Evolutionary conservation across 2,888 invertebrate species (phyloP).

Genomic region (Ophion slaviceki): DNA sequence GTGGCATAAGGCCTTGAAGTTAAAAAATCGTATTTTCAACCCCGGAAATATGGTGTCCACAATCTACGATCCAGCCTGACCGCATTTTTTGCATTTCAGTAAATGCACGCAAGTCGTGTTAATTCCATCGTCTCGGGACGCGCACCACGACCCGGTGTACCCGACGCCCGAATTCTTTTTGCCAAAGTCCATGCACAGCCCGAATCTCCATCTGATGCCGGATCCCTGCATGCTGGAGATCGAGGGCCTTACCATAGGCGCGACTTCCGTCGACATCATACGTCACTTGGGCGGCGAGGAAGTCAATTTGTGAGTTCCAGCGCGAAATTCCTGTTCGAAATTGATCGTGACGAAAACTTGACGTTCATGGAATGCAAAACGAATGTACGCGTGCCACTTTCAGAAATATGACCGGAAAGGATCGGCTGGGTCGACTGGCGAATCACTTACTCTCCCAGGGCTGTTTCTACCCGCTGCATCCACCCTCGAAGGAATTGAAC

Average conservation of each 20-base stretch:
- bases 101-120: slow-evolving; percentile 89
- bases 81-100: slow-evolving; percentile 81
- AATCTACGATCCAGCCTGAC: no score
- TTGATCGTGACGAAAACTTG: not conserved
- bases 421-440: slow-evolving; percentile 91
- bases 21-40: no score
- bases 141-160: slow-evolving; percentile 91
- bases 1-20: no score
- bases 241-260: slow-evolving; percentile 90
- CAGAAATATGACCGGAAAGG: slow-evolving; percentile 84
- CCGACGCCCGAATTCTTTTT: slow-evolving; percentile 92
- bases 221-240: slow-evolving; percentile 93
- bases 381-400: slow-evolving; percentile 57
- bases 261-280: slow-evolving; percentile 93
- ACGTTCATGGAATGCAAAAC: not conserved
- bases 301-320: slow-evolving; percentile 85
- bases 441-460: slow-evolving; percentile 91
- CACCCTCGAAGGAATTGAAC: slow-evolving; percentile 87
- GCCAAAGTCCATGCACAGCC: slow-evolving; percentile 83
- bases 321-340: not conserved
- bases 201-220: slow-evolving; percentile 89
- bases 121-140: slow-evolving; percentile 91
- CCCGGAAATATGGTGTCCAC: no score
- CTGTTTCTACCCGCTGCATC: slow-evolving; percentile 93
- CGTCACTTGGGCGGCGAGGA: slow-evolving; percentile 93